Evolutionary conservation across 2,113 vertebrate species (phyloP), one percentile per base, ranked within the genome.

Genomic region (Amphiprion ocellaris): DNA sequence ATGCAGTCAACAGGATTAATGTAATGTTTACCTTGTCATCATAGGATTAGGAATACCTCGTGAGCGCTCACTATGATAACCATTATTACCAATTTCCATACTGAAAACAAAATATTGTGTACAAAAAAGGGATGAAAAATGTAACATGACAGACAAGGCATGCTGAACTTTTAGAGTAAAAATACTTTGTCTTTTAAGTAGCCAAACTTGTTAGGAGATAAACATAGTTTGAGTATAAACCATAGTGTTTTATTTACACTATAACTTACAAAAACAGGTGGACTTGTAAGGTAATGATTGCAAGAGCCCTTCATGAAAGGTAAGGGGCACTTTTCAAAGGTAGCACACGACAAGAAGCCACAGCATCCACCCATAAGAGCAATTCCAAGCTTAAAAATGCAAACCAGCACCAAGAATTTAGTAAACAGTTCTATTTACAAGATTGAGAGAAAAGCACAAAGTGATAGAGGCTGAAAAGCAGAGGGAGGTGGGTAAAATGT

Each of bases 21-120:
- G 37, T 41, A 60, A 53, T 7, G 7, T 87, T 94, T 98, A 98
- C 97, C 97, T 99, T 94, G 94, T 94, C 95, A 96, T 95, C 91
- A 96, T 87, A 91, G 95, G 95, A 90, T 96, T 96, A 93, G 95
- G 96, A 94, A 96, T 94, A 96, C 96, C 96, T 95, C 95, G 96
- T 86, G 96, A 94, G 89, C 87, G 92, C 82, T 97, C 96, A 95
- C 96, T 97, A 97, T 96, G 97, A 97, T 99, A 99, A 98, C 96
- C 96, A 97, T 97, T 96, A 97, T 95, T 97, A 98, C 96, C 95
- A 96, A 95, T 97, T 98, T 96, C 96, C 87, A 95, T 94, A 97
- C 97, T 98, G 97, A 89, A 89, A 97, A 97, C 91, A 96, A 95
- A 97, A 96, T 91, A 94, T 96, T 87, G 92, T 19, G 93, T 88